Conservation (phyloP, 2,888 invertebrate species). For the Campopleginae sp. region DNA sequence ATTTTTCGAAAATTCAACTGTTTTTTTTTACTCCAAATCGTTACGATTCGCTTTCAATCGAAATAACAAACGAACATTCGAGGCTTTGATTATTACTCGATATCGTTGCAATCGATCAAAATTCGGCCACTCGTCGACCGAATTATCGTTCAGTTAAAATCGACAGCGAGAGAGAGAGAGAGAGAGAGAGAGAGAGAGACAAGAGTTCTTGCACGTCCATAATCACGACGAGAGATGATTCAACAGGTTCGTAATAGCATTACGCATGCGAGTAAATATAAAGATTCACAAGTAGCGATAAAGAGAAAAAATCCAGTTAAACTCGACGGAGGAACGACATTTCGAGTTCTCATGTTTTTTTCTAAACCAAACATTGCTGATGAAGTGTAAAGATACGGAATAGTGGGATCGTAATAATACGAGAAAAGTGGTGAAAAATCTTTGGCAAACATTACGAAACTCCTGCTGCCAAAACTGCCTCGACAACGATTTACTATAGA, state of each 20-base stretch:
- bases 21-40: not conserved
- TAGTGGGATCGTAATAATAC: not conserved
- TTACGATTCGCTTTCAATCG: not conserved
- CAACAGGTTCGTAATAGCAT: conserved; percentile 24
- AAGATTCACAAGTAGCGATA: conserved; percentile 4
- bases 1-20: not conserved
- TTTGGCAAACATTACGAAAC: conserved; percentile 2
- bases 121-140: not conserved
- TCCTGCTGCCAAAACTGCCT: not conserved
- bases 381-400: not conserved
- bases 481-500: not conserved
- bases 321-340: not conserved
- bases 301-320: not conserved
- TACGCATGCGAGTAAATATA: conserved; percentile 39
- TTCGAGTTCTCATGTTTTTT: not conserved
- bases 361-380: not conserved
- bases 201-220: not conserved
- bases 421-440: not conserved
- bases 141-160: not conserved
- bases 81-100: not conserved
- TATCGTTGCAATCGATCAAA: not conserved
- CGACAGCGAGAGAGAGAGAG: conserved; percentile 5
- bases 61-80: not conserved
- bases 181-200: not conserved
- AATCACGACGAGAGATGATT: conserved; percentile 23